These are phyloP conservation scores for Manis javanica DNA, from an alignment of 2,797 vertebrate species.

Conservation along the genomic window DNA sequence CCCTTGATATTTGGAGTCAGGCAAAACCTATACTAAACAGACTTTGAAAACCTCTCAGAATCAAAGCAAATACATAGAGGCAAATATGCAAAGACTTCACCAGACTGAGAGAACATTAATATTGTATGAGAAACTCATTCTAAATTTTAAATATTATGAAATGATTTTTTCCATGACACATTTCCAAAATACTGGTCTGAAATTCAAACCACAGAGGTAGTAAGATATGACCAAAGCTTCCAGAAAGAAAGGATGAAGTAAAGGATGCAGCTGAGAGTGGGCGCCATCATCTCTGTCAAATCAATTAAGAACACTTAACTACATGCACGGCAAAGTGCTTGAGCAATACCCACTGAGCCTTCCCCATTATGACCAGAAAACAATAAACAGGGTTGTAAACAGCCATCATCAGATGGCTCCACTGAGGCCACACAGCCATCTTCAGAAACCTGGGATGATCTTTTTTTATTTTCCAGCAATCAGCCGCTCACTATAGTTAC, in stretches of 20 bases:
- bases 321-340: slow-evolving; percentile 11
- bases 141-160: slow-evolving; percentile 66
- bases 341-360: background rate
- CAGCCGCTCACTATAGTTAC: background rate
- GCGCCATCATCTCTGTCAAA: background rate
- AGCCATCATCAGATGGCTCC: background rate
- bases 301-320: slow-evolving; percentile 35
- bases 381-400: background rate
- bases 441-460: background rate
- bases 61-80: slow-evolving; percentile 60
- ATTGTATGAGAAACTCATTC: slow-evolving; percentile 44
- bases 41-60: slow-evolving; percentile 50
- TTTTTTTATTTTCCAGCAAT: background rate
- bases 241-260: slow-evolving; percentile 2
- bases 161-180: slow-evolving; percentile 54
- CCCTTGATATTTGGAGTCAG: slow-evolving; percentile 12
- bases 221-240: slow-evolving; percentile 50
- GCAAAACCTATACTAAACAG: slow-evolving; percentile 29
- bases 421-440: background rate
- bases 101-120: slow-evolving; percentile 65
- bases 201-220: slow-evolving; percentile 71
- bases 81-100: slow-evolving; percentile 43
- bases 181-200: slow-evolving; percentile 59
- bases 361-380: background rate
- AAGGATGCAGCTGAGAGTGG: slow-evolving; percentile 13